Percentiles rank a stretch among this genome's conserved stretches.
Conservation (phyloP, 2,888 invertebrate genomes). For the Aelia acuminata region DNA sequence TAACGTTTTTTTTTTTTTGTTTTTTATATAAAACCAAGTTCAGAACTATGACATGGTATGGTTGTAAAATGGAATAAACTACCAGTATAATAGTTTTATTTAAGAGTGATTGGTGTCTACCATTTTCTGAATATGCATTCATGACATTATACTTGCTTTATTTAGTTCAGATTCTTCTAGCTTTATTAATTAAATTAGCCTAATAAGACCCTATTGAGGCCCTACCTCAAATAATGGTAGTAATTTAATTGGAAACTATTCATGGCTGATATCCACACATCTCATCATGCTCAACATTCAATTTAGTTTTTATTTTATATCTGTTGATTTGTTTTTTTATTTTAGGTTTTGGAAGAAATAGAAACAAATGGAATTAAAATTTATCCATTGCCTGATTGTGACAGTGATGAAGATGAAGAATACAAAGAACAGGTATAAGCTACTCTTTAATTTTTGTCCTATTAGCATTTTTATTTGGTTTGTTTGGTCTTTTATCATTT, state of each 20-base stretch:
- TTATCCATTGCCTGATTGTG: constrained; percentile 95
- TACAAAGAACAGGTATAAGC: constrained; percentile 86
- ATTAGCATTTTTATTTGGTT: constrained; percentile 1
- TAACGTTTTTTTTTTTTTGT: too few species aligned
- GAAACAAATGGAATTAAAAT: constrained; percentile 92
- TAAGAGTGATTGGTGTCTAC: too few species aligned
- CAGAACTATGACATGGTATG: too few species aligned
- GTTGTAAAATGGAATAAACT: too few species aligned
- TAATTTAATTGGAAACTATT: background rate
- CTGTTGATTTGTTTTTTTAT: constrained; percentile 53
- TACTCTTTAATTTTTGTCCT: constrained; percentile 23
- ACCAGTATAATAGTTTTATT: too few species aligned
- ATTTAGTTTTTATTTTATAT: background rate
- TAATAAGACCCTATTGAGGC: too few species aligned
- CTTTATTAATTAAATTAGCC: too few species aligned
- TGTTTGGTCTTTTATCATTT: background rate
- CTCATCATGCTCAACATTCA: background rate
- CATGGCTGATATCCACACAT: background rate
- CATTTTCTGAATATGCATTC: too few species aligned
- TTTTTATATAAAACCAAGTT: too few species aligned
- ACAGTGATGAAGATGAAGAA: constrained; percentile 94
- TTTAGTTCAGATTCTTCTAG: too few species aligned
- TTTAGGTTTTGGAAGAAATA: constrained; percentile 89
- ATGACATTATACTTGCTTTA: too few species aligned
- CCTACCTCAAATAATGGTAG: background rate